Conservation (phyloP, 2,113 vertebrate species). For the Megaleporinus macrocephalus region DNA sequence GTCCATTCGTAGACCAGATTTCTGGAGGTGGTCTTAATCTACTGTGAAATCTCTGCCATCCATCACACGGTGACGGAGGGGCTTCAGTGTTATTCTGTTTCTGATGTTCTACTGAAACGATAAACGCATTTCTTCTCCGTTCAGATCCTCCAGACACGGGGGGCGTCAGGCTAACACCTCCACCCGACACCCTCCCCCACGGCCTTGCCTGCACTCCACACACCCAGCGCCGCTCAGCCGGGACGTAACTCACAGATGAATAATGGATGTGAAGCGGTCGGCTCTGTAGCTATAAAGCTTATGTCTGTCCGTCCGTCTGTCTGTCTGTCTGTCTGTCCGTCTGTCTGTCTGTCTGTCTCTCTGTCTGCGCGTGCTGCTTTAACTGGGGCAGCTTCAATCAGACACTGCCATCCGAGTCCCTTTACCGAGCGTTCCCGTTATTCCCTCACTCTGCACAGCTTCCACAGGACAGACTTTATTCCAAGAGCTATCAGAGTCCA, state of each 20-base stretch:
- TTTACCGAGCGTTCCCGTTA: neutral
- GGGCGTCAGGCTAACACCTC: constrained; percentile 36
- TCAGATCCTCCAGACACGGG: neutral
- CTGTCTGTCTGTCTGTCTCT: constrained; percentile 45
- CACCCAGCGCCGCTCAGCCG: constrained; percentile 64
- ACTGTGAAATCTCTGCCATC: too few species aligned
- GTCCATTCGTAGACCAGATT: too few species aligned
- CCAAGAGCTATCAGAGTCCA: neutral
- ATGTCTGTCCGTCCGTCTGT: constrained; percentile 53
- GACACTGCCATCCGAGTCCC: neutral
- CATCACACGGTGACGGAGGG: too few species aligned
- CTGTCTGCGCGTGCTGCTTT: constrained; percentile 42
- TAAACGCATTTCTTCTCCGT: too few species aligned
- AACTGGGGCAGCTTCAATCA: constrained; percentile 44
- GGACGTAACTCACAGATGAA: constrained; percentile 80
- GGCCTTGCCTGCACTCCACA: constrained; percentile 20
- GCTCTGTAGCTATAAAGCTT: constrained; percentile 29
- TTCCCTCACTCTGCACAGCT: neutral
- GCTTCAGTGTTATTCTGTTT: too few species aligned
- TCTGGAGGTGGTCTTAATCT: too few species aligned
- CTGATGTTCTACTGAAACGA: too few species aligned
- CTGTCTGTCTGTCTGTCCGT: constrained; percentile 50
- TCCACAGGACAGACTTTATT: neutral
- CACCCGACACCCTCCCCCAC: constrained; percentile 36
- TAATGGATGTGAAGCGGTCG: constrained; percentile 79